phyloP scores from a whole-genome alignment of 2,888 invertebrate genomes.

The Pterobdella sp. region DNA sequence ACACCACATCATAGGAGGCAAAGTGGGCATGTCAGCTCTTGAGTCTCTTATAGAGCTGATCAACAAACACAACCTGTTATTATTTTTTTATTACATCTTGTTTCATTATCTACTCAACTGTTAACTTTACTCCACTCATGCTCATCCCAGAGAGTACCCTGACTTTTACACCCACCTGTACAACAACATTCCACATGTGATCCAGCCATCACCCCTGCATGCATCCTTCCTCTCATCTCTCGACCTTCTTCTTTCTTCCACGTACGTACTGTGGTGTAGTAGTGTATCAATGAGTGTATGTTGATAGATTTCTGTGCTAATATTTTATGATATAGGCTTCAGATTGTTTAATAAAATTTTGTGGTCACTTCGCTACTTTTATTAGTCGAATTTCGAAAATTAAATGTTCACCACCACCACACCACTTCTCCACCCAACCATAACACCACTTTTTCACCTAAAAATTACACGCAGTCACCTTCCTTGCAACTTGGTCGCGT shows the following conservation, averaged over 20 bases:
- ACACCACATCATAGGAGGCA: conserved; percentile 55
- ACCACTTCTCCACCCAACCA: conserved; percentile 74
- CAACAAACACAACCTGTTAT: conserved; percentile 74
- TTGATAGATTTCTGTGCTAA: neutral
- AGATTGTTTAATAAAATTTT: neutral
- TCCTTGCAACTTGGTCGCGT: conserved; percentile 80
- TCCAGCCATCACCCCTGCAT: conserved; percentile 82
- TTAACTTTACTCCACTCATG: neutral
- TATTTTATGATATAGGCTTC: neutral
- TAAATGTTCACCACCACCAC: conserved; percentile 24
- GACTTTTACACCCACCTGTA: conserved; percentile 91
- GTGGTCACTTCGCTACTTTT: neutral
- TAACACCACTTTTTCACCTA: conserved; percentile 83
- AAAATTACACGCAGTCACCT: conserved; percentile 74
- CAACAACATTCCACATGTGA: conserved; percentile 79
- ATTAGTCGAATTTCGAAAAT: neutral
- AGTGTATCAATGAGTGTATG: neutral
- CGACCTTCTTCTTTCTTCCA: conserved; percentile 80
- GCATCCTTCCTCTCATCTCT: conserved; percentile 77
- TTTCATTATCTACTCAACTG: neutral
- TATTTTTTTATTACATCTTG: conserved; percentile 32
- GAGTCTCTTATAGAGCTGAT: conserved; percentile 85
- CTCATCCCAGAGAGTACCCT: conserved; percentile 67
- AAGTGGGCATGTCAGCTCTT: conserved; percentile 76
- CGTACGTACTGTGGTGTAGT: neutral